Evolutionary conservation across 1,140 invertebrate genomes (phyloP), one percentile per base, ranked within the genome.

Genomic region (Drosophila pseudoananassae): DNA sequence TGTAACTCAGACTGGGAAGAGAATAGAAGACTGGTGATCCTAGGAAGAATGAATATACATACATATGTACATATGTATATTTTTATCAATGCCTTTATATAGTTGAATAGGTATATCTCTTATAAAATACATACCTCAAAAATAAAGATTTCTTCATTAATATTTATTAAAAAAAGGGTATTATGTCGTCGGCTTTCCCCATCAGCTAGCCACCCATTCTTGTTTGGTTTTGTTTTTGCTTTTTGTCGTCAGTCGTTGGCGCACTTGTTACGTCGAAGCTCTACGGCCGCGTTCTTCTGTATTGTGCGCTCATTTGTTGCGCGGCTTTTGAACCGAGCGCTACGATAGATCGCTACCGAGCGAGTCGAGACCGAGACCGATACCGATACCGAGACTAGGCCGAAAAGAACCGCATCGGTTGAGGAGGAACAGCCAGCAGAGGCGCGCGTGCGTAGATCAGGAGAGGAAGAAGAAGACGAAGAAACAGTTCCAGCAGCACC

Each of bases 251-350:
- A 65, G 68, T 58, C 51, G 43, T 40, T 65, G 56, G 68, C 81
- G 75, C 82, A 85, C 81, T 85, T 85, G 81, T 85, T 85, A 81
- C 82, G 75, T 65, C 55, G 63, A 58, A 45, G 63, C 65, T 60
- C 59, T 61, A 49, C 49, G 56, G 53, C 27, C 45, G 50, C 40
- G 76, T 76, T 85, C 60, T 80, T 61, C 69, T 72, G 80, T 57
- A 63, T 76, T 63, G 70, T 56, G 65, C 65, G 75, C 78, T 83
- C 83, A 88, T 77, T 88, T 83, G 78, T 88, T 79, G 78, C 71
- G 75, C 83, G 76, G 68, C 71, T 64, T 79, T 88, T 85, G 69
- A 68, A 69, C 45, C 58, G 68, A 88, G 61, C 83, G 77, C 61
- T 78, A 80, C 80, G 81, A 59, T 20, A 73, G 46, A 57, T 60